Base-by-base conservation (phyloP, 1,140 invertebrate genomes). In the Trichogramma pretiosum region DNA sequence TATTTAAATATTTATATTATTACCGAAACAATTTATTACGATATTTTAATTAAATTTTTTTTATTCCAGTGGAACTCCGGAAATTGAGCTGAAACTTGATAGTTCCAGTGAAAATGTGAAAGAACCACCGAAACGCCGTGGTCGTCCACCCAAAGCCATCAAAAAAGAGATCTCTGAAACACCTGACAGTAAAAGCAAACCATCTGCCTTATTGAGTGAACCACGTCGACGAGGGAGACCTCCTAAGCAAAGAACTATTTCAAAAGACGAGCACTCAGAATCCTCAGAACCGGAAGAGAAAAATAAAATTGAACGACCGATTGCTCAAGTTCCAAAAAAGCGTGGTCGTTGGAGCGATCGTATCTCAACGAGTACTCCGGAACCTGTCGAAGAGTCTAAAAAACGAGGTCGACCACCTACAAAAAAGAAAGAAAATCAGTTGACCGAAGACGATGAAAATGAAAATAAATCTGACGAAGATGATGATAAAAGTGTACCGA, bases 221-320 rank as follows among this genome's bases (percentile, higher is more conserved):
- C 50, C 48, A 13, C 45, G 53, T 34, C 53, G 53, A 42, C 30
- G 51, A 46, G 53, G 53, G 33, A 53, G 53, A 30, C 53, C 51
- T 1, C 48, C 47, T n/a, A 55, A 57, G 48, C n/a, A n/a, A n/a
- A 19, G 36, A 0, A 54, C 18, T 42, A 53, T 34, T 28, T 46
- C 33, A 3, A 34, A 34, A 19, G 36, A 50, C 3, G 17, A 24
- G 21, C 28, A 22, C 2, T 40, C 35, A 2, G 11, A 19, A 1
- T 24, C 19, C 21, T 26, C 40, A 13, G 22, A 45, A 18, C 3
- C 16, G 8, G 35, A 42, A 36, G 37, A 50, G 5, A 34, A 42
- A 26, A 32, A 42, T 44, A 11, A 32, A 44, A 11, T 11, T n/a
- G 36, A 21, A 7, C 21, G 23, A 7, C 19, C 10, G 2, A 38